A percentile compares a stretch with the other conserved stretches of the same genome.
These are phyloP conservation scores for Biston stratarius DNA, from an alignment of 2,888 invertebrate genomes.

Conservation along the genomic window DNA sequence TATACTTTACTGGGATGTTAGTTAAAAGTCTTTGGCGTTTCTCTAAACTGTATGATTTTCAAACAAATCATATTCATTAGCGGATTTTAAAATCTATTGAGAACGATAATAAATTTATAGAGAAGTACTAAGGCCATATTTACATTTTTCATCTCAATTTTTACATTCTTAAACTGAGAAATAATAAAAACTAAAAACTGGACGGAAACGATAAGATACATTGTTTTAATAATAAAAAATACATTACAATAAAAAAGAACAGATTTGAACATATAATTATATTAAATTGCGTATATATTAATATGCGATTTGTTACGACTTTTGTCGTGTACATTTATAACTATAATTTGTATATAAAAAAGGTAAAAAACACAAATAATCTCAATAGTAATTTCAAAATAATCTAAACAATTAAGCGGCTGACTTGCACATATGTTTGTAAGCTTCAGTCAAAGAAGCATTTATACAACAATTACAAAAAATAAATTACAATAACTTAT, in stretches of 20 bases:
- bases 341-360: constrained; percentile 67
- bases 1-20: constrained; percentile 52
- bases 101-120: constrained; percentile 40
- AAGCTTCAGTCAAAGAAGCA: constrained; percentile 46
- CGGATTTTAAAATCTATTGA: constrained; percentile 33
- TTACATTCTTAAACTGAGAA: constrained; percentile 52
- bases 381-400: constrained; percentile 83
- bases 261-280: constrained; percentile 66
- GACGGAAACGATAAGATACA: constrained; percentile 83
- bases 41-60: constrained; percentile 83
- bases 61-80: constrained; percentile 58
- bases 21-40: constrained; percentile 80
- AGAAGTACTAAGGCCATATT: constrained; percentile 58
- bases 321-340: constrained; percentile 51
- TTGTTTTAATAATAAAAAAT: constrained; percentile 48
- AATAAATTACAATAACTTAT: constrained; percentile 33
- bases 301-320: constrained; percentile 58
- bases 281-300: constrained; percentile 61
- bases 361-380: constrained; percentile 79
- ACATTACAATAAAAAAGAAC: constrained; percentile 54
- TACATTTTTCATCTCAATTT: constrained; percentile 58
- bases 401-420: constrained; percentile 61
- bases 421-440: constrained; percentile 56
- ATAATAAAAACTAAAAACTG: constrained; percentile 67
- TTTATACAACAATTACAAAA: constrained; percentile 44